Conservation (phyloP, 2,113 vertebrate species). For the Xenopus laevis region DNA sequence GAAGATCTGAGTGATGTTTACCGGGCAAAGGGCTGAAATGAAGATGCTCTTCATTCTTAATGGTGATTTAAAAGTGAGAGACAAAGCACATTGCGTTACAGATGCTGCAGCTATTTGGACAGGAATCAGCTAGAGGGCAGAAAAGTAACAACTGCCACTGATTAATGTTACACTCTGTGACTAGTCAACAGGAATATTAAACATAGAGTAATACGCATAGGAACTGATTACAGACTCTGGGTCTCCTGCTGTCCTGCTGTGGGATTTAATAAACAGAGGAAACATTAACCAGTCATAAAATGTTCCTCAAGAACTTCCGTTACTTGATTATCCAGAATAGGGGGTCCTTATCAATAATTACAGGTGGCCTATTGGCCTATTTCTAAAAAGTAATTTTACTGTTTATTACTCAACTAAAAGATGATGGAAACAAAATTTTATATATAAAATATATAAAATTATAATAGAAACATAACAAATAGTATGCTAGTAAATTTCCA, state of each 20-base stretch:
- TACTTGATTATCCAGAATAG: background rate
- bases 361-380: background rate
- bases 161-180: conserved; percentile 17
- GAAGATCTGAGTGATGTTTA: conserved; percentile 1
- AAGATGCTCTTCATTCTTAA: conserved; percentile 16
- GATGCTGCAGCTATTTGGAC: conserved; percentile 27
- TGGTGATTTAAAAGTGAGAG: conserved; percentile 25
- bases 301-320: background rate
- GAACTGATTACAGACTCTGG: conserved; percentile 4
- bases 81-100: conserved; percentile 14
- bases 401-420: too few species aligned
- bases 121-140: conserved; percentile 29
- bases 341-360: conserved; percentile 1
- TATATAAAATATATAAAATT: too few species aligned
- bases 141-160: conserved; percentile 19
- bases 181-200: conserved; percentile 32
- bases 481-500: too few species aligned
- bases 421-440: too few species aligned
- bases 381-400: background rate
- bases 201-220: conserved; percentile 11
- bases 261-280: conserved; percentile 2
- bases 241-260: conserved; percentile 6
- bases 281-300: background rate
- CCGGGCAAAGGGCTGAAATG: conserved; percentile 3
- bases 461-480: too few species aligned